Percentiles rank a stretch among this genome's conserved stretches.
Conservation (phyloP, 2,888 invertebrate genomes). For the Pammene fasciana region DNA sequence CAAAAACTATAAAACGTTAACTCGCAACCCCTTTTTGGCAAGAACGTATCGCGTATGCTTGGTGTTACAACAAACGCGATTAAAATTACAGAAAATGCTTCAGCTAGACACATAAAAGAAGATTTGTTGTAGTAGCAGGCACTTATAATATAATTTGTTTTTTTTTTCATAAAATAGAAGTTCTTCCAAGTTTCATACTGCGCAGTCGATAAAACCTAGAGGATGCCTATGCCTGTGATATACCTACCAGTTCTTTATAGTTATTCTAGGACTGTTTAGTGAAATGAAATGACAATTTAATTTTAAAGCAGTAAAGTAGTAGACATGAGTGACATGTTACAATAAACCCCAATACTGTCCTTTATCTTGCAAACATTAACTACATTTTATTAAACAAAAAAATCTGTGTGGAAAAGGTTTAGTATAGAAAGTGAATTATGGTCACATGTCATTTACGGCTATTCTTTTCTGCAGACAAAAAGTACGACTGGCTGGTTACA, state of each 20-base stretch:
- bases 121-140: slow-evolving; percentile 26
- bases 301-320: too few species aligned
- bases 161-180: too few species aligned
- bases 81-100: slow-evolving; percentile 37
- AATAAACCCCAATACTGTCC: too few species aligned
- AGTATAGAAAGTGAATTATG: neutral
- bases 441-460: slow-evolving; percentile 3
- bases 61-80: slow-evolving; percentile 39
- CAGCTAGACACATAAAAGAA: slow-evolving; percentile 26
- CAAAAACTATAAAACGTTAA: slow-evolving; percentile 52
- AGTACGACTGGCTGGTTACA: slow-evolving; percentile 2
- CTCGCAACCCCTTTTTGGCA: slow-evolving; percentile 49
- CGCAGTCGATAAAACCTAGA: too few species aligned
- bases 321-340: too few species aligned
- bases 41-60: slow-evolving; percentile 41
- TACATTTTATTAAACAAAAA: too few species aligned
- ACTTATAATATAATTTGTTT: slow-evolving; percentile 8
- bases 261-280: too few species aligned
- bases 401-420: too few species aligned
- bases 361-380: too few species aligned
- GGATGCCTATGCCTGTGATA: too few species aligned
- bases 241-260: too few species aligned
- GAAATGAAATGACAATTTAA: too few species aligned
- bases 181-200: neutral
- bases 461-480: neutral